phyloP scores from a whole-genome alignment of 2,888 invertebrate genomes.

The Mimumesa dahlbomi region DNA sequence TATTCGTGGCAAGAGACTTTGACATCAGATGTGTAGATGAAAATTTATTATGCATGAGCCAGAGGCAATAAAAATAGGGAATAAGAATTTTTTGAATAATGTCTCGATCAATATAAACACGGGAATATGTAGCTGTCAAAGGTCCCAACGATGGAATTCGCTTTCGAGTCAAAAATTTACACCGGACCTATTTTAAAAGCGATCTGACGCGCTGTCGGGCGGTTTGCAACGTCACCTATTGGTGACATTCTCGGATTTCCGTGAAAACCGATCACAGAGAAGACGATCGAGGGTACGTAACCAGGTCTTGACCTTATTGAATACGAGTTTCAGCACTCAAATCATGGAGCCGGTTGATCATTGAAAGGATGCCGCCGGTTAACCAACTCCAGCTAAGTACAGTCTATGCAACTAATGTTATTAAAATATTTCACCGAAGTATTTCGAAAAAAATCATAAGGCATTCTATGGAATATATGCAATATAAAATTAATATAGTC shows the following conservation, averaged over 20 bases:
- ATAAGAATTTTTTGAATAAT: constrained; percentile 5
- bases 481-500: no score
- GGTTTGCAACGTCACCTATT: neutral
- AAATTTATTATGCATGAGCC: neutral
- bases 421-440: neutral
- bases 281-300: constrained; percentile 53
- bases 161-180: constrained; percentile 47
- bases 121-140: constrained; percentile 8
- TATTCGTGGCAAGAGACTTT: no score
- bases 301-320: constrained; percentile 60
- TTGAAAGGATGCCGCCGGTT: constrained; percentile 29
- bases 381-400: constrained; percentile 30
- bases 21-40: no score
- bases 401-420: constrained; percentile 8
- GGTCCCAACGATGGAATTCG: constrained; percentile 12
- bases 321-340: constrained; percentile 49
- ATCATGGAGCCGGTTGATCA: constrained; percentile 35
- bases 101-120: constrained; percentile 12
- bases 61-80: constrained; percentile 18
- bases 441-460: neutral
- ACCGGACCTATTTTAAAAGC: neutral
- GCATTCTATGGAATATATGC: neutral
- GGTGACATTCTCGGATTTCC: constrained; percentile 24
- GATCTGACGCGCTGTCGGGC: neutral
- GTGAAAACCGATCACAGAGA: constrained; percentile 34